These are phyloP conservation scores for Toxotes chatareus DNA, from an alignment of 2,113 vertebrate genomes.

Conservation along the genomic window DNA sequence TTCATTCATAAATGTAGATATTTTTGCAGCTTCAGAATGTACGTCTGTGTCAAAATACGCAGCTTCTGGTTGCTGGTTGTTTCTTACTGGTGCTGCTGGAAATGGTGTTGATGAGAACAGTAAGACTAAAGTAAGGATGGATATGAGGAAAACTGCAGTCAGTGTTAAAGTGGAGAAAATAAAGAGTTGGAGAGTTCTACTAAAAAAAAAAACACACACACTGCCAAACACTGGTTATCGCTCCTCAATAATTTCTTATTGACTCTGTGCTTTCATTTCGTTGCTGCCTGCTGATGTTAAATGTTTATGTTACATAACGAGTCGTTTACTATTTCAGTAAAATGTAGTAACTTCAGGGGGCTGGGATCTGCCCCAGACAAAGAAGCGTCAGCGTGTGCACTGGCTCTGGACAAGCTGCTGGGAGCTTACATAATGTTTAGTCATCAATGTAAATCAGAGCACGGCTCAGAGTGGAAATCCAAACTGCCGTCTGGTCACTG, in stretches of 20 bases:
- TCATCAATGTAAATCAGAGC: conserved; percentile 44
- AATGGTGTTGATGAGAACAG: too few species aligned
- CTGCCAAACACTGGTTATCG: background rate
- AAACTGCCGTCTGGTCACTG: conserved; percentile 55
- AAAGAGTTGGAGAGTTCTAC: too few species aligned
- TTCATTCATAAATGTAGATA: too few species aligned
- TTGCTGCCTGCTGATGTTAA: background rate
- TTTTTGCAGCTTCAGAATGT: too few species aligned
- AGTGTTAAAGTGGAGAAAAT: too few species aligned
- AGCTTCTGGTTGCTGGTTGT: too few species aligned
- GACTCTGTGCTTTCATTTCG: background rate
- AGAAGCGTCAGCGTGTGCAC: background rate
- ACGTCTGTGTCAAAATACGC: too few species aligned
- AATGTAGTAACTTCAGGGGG: background rate
- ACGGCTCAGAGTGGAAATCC: conserved; percentile 14
- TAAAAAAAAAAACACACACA: too few species aligned
- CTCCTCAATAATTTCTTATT: background rate
- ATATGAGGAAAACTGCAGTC: too few species aligned
- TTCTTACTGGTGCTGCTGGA: too few species aligned
- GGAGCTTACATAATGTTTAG: conserved; percentile 41
- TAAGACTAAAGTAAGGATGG: too few species aligned
- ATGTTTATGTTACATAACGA: conserved; percentile 1
- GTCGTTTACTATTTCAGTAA: background rate
- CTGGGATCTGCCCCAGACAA: conserved; percentile 17
- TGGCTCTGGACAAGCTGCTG: conserved; percentile 20